Base-by-base conservation (phyloP, 2,797 vertebrate genomes). In the Myripristis murdjan region DNA sequence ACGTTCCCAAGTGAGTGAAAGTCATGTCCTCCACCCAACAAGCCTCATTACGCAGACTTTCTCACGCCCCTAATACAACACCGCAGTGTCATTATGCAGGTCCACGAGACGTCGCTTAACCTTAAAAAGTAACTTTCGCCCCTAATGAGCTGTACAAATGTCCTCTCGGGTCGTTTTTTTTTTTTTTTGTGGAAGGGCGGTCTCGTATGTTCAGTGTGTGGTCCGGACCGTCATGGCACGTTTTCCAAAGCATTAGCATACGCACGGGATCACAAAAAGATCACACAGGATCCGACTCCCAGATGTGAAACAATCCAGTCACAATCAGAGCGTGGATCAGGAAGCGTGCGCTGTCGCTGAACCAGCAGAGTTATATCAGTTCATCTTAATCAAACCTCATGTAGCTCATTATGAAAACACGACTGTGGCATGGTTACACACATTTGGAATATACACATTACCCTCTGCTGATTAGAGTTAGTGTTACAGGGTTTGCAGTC, bases 301-400 rank as follows among this genome's bases (percentile, higher is more conserved):
- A 18, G 28, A 70, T 60, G 28, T 61, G 35, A 23, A 22, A 35
- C 49, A 18, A 53, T n/a, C 66, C 61, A 62, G 26, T 61, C 61
- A 65, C 43, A 69, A 60, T 73, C 22, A 7, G 73, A 59, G 35
- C 15, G 63, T 73, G 78, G 65, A 83, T 71, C 31, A 5, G 66
- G 49, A 67, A 49, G 51, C 60, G 20, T 77, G 67, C 52, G 70
- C 70, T 77, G 15, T 5, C 20, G 70, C 74, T 65, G 70, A 72
- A 61, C 11, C 66, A 52, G 71, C 69, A 65, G 69, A 37, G 1
- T 5, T 33, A 56, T 48, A 39, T 18, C 28, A 4, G 49, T 47
- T 15, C 57, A 74, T 61, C n/a, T 0, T 49, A 58, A 62, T 61
- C 22, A 10, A 48, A 58, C 57, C 48, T 69, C 16, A 1, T 41